Base-by-base conservation (phyloP, 2,888 invertebrate genomes). In the Drosophila buzzatii region DNA sequence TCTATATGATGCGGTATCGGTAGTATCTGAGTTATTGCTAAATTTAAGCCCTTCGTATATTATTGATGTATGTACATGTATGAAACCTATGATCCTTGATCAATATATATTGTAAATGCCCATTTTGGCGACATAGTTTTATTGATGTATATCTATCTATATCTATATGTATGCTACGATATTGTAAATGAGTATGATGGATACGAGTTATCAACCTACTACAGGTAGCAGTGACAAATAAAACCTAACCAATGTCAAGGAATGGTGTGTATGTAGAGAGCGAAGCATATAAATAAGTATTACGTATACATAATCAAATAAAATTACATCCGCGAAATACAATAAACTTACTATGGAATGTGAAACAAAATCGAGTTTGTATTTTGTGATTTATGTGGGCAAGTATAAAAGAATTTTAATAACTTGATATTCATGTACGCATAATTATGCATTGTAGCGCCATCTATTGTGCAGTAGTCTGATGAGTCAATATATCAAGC, bases 341-440 rank as follows among this genome's bases (percentile, higher is more conserved):
- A 84, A 89, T 88, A 90, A 84, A 84, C 79, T 65, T 64, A 81
- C 55, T 79, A 68, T 70, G 68, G 85, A 79, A 76, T 81, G 89
- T 82, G 82, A 64, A 73, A 73, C 70, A 82, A 10, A 10, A 2
- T 5, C 3, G 14, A 47, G 2, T 47, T 31, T 16, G 2, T 16
- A 31, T 27, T 31, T n/a, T 9, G 2, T 2, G 9, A 2, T 3
- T 16, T 9, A 5, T 27, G 10, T 49, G 49, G 2, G n/a, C 27
- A 27, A 4, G 27, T 27, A 6, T 27, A 27, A 6, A 27, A 27
- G 1, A 27, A 6, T 27, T 27, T 27, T 0, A 6, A 27, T 27
- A 27, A 0, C 27, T 27, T 27, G 5, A 27, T 27, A 6, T 6
- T 27, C 6, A 6, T 6, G 6, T 5, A 6, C 7, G 6, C 5